Evolutionary conservation across 2,113 vertebrate species (phyloP).

Genomic region (Athene cunicularia): DNA sequence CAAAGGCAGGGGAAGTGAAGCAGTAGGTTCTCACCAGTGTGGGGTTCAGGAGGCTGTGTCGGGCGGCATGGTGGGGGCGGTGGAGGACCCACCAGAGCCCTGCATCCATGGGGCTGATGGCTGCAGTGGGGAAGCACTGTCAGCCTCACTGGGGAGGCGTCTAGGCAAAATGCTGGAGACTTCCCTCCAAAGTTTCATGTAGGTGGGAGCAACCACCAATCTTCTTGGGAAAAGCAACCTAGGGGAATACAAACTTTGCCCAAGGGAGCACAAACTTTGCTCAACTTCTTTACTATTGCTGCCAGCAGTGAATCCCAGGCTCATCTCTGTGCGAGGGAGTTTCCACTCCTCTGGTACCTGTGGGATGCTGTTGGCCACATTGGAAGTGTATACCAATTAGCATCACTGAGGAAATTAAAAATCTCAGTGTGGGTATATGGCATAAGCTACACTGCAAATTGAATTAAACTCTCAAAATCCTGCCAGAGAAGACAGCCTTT

Average conservation of each 20-base stretch:
- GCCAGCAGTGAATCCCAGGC: not conserved
- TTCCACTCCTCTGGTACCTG: not conserved
- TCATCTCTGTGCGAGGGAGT: not conserved
- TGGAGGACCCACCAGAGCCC: not conserved
- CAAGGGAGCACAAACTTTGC: not conserved
- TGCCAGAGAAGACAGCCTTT: not conserved
- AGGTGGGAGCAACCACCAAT: not conserved
- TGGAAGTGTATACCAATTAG: not conserved
- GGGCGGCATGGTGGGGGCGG: fast-evolving
- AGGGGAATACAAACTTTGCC: not conserved
- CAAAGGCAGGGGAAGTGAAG: not conserved
- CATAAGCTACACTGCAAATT: not conserved
- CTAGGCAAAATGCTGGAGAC: not conserved
- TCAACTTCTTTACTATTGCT: not conserved
- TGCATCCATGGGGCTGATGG: fast-evolving
- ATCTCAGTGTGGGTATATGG: not conserved
- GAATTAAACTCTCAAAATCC: not conserved
- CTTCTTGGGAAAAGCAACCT: not conserved
- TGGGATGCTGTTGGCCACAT: not conserved
- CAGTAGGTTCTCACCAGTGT: not conserved
- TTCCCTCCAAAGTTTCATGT: not conserved
- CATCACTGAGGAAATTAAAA: slow-evolving; percentile 7
- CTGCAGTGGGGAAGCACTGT: not conserved
- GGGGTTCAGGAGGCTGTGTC: not conserved
- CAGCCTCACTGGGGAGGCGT: not conserved